Base-by-base conservation (phyloP, 2,113 vertebrate species). In the Laticauda laticaudata region DNA sequence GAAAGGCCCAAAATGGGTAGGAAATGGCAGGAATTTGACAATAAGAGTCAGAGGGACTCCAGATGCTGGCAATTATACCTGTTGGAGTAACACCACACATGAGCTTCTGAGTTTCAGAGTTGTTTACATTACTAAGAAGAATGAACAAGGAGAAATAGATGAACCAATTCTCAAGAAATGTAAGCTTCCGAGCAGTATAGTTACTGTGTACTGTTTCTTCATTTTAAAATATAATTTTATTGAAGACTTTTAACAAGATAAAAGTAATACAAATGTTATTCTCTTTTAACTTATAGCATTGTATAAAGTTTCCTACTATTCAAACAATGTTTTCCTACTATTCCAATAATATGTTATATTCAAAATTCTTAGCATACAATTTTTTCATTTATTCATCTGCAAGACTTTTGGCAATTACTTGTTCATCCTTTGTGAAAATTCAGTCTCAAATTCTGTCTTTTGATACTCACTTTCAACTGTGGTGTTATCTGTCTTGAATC, bases 21-120 rank as follows among this genome's bases (percentile, higher is more conserved):
- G 87, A 51, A 90, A 26, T 64, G 56, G n/a, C 48, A 43, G 1
- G 15, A 6, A 5, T 3, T 87, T 61, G 89, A 34, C 54, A 64
- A 64, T 87, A 61, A 61, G 1, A 29, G 8, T 90, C n/a, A 43
- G 2, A 48, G 81, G 61, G 14, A 48, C 75, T 18, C n/a, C 1
- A 4, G 92, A 93, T 90, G 92, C 89, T 86, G 92, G 89, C n/a
- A 87, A 7, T 43, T 90, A 43, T 10, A 54, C 15, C 56, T 93
- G 92, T 48, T 61, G 88, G 88, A 93, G 29, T 20, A 61, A 24
- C 15, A 3, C 23, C 5, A 89, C 64, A 89, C 7, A 64, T 1
- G 8, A 26, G 14, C 75, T 90, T 64, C 53, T 93, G 39, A 86
- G 55, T 29, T 61, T 11, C 21, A 8, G 3, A 43, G 39, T 26